These are phyloP conservation scores for Ischnus inquisitorius DNA, from an alignment of 2,888 invertebrate genomes.

Conservation along the genomic window DNA sequence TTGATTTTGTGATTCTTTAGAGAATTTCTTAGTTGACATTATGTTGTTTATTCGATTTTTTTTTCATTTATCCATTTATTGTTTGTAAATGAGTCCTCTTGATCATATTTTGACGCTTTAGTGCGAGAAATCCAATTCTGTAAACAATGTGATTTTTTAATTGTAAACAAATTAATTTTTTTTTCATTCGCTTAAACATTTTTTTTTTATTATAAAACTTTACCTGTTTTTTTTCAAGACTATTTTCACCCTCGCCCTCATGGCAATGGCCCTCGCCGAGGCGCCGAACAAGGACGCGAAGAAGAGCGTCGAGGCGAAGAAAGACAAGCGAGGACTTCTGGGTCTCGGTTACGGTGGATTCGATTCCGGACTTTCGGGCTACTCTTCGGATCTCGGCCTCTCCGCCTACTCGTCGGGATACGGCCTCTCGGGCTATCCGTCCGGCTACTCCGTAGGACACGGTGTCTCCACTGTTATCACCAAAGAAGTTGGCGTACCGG, in stretches of 20 bases:
- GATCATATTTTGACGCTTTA: no score
- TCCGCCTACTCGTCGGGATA: conserved; percentile 53
- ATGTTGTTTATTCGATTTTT: no score
- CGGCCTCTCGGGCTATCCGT: conserved; percentile 50
- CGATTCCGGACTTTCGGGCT: conserved; percentile 17
- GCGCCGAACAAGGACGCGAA: conserved; percentile 75
- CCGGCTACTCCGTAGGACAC: conserved; percentile 52
- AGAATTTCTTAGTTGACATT: no score
- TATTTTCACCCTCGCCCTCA: conserved; percentile 81
- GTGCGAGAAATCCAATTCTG: no score
- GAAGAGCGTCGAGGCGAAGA: conserved; percentile 72
- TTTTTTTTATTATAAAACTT: background rate
- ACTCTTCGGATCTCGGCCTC: conserved; percentile 43
- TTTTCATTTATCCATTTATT: no score
- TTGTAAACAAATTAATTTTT: no score
- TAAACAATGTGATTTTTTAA: no score
- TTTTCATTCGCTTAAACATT: background rate
- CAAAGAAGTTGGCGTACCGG: conserved; percentile 86
- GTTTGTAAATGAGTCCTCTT: no score
- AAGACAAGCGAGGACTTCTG: conserved; percentile 78
- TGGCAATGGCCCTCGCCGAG: conserved; percentile 82
- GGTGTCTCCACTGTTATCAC: conserved; percentile 85
- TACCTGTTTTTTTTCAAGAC: conserved; percentile 80
- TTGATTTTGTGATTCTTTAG: no score
- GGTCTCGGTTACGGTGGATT: conserved; percentile 77